Evolutionary conservation across 1,140 invertebrate genomes (phyloP).

Genomic region (Maconellicoccus hirsutus): DNA sequence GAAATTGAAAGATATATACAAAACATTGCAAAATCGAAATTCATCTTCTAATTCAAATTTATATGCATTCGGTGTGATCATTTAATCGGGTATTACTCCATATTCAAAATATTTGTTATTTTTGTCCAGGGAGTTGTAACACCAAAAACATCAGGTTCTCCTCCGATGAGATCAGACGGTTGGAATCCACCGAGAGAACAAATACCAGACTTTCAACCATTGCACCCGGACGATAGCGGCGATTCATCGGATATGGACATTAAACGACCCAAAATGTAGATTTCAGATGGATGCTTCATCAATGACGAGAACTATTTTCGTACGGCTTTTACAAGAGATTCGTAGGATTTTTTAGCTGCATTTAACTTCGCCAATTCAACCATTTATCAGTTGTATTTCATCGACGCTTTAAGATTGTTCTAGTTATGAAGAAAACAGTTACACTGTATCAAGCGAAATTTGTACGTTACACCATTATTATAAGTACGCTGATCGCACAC

Average conservation of each 20-base stretch:
- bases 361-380: no score
- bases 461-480: neutral
- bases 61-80: no score
- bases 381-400: no score
- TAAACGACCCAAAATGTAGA: conserved; percentile 33
- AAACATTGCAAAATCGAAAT: no score
- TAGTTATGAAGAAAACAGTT: neutral
- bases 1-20: no score
- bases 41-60: no score
- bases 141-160: conserved; percentile 32
- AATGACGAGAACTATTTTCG: no score
- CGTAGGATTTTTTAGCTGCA: no score
- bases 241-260: conserved; percentile 34
- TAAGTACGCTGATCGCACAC: no score
- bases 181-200: conserved; percentile 34
- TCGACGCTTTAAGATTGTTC: no score
- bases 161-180: conserved; percentile 30
- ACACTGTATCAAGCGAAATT: neutral
- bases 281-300: neutral
- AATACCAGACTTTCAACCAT: conserved; percentile 36
- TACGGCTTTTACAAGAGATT: no score
- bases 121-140: conserved; percentile 29
- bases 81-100: neutral
- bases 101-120: conserved; percentile 24
- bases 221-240: conserved; percentile 33